Percentiles rank a stretch among this genome's conserved stretches.
These are phyloP conservation scores for Dendrocincla tyrannina DNA, from an alignment of 2,797 vertebrate species.

Conservation along the genomic window DNA sequence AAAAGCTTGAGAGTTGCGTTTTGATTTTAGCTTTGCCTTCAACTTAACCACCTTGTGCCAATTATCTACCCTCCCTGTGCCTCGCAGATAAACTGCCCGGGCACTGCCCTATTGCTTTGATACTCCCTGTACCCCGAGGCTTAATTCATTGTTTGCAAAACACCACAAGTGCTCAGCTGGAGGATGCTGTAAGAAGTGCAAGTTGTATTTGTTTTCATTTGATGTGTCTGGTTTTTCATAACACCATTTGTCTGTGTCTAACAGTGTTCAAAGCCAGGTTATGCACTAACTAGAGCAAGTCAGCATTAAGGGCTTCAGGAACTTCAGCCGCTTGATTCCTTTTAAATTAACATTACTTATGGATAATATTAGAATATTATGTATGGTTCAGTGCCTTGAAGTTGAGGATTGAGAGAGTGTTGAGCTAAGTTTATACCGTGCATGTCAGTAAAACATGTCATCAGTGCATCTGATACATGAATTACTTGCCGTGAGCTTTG, in stretches of 20 bases:
- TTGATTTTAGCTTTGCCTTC: slow-evolving; percentile 38
- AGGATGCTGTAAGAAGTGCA: slow-evolving; percentile 47
- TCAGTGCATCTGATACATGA: not conserved
- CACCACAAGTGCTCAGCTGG: slow-evolving; percentile 52
- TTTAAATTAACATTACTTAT: not conserved
- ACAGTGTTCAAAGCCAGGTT: slow-evolving; percentile 22
- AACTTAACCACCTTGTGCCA: slow-evolving; percentile 48
- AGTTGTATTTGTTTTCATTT: slow-evolving; percentile 62
- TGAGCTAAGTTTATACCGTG: not conserved
- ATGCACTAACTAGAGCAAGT: not conserved
- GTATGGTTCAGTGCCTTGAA: not conserved
- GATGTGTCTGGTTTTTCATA: slow-evolving; percentile 46
- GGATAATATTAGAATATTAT: not conserved
- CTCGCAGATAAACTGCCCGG: slow-evolving; percentile 56
- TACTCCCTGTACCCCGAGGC: slow-evolving; percentile 58
- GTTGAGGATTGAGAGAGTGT: not conserved
- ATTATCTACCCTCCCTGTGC: slow-evolving; percentile 40
- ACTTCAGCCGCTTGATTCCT: not conserved
- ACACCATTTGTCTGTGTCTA: not conserved
- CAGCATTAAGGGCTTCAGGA: not conserved
- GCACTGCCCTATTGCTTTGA: slow-evolving; percentile 61
- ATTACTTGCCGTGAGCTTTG: not conserved
- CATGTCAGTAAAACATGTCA: not conserved
- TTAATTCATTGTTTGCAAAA: slow-evolving; percentile 67
- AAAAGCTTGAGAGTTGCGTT: slow-evolving; percentile 11